Conservation (phyloP, 2,113 vertebrate species). For the Vidua chalybeata region DNA sequence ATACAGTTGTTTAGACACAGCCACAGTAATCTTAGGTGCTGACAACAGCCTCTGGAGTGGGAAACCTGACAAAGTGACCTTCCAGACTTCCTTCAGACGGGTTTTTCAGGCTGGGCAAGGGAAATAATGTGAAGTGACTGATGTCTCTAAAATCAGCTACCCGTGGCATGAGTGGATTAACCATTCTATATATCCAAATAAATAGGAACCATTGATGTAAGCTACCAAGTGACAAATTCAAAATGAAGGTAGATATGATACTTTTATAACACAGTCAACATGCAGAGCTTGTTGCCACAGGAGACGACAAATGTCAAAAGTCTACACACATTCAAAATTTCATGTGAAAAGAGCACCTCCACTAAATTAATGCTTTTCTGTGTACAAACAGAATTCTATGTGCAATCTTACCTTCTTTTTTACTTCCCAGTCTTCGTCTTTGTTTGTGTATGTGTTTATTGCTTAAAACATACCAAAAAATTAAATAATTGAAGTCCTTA, state of each 20-base stretch:
- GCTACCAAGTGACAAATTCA: background rate
- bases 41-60: background rate
- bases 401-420: background rate
- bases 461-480: background rate
- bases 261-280: background rate
- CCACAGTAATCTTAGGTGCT: background rate
- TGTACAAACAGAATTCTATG: background rate
- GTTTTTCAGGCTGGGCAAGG: background rate
- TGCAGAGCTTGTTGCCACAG: background rate
- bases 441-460: background rate
- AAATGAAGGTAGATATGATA: background rate
- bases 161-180: background rate
- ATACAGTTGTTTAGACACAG: background rate
- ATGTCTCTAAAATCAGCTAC: background rate
- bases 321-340: background rate
- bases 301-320: background rate
- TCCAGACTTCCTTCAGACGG: background rate
- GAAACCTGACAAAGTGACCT: background rate
- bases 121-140: background rate
- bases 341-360: background rate
- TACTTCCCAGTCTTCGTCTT: background rate
- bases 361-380: background rate
- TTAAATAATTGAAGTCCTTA: background rate
- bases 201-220: background rate
- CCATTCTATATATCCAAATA: background rate